Conservation (phyloP, 1,140 invertebrate genomes). For the Chymomyza costata region DNA sequence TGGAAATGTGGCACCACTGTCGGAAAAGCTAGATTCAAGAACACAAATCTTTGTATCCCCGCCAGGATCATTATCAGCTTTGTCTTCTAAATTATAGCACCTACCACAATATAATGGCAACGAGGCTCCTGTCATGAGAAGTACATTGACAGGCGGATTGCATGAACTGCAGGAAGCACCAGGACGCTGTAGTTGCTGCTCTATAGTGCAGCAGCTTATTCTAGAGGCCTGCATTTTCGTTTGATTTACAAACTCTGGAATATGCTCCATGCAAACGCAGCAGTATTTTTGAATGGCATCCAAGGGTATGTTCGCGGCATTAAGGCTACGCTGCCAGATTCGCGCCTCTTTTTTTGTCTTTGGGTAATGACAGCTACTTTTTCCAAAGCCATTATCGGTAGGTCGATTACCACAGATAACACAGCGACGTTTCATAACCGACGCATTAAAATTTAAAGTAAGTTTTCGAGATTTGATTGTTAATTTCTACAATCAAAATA, state of each 20-base stretch:
- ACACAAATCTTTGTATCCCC: conserved; percentile 45
- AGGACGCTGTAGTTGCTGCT: conserved; percentile 9
- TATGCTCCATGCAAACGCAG: conserved; percentile 54
- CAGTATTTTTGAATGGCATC: conserved; percentile 32
- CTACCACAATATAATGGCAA: conserved; percentile 25
- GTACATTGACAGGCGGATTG: conserved; percentile 32
- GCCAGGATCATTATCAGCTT: conserved; percentile 5
- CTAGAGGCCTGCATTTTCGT: conserved; percentile 27
- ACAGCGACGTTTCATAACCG: conserved; percentile 23
- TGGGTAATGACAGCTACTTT: conserved; percentile 38
- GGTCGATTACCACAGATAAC: conserved; percentile 45
- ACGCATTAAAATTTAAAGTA: conserved; percentile 3
- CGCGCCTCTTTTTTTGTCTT: conserved; percentile 40
- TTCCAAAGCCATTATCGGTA: conserved; percentile 2
- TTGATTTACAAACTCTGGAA: conserved; percentile 49
- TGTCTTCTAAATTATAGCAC: background rate
- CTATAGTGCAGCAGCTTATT: background rate
- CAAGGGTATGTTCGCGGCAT: conserved; percentile 21
- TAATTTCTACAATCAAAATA: background rate
- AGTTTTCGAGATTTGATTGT: background rate
- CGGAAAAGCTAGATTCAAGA: conserved; percentile 34
- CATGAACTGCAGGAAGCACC: background rate
- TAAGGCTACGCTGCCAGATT: conserved; percentile 52
- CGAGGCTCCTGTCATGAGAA: conserved; percentile 42
- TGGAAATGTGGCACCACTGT: conserved; percentile 24